Evolutionary conservation across 2,888 invertebrate genomes (phyloP).

Genomic region (Dryadula phaetusa): DNA sequence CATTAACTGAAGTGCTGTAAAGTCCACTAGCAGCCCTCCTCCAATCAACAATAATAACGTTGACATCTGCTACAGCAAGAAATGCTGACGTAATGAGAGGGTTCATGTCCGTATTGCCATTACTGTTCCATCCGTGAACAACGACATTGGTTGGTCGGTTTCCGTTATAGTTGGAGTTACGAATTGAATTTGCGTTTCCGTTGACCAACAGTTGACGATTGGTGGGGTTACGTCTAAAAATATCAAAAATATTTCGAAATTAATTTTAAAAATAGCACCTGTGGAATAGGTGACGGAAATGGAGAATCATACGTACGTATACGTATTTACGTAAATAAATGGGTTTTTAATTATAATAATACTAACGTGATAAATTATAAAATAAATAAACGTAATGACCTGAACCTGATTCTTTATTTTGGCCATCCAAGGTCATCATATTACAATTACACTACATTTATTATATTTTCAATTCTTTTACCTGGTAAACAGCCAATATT

Average conservation of each 20-base stretch:
- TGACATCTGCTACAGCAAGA: constrained; percentile 52
- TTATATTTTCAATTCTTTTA: constrained; percentile 23
- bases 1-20: constrained; percentile 55
- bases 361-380: no score
- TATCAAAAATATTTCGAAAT: background rate
- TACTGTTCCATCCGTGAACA: constrained; percentile 55
- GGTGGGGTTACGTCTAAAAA: constrained; percentile 54
- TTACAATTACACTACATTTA: no score
- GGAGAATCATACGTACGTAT: no score
- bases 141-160: constrained; percentile 50
- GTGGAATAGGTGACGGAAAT: no score
- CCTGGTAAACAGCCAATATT: constrained; percentile 55
- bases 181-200: constrained; percentile 54
- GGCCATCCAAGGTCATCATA: no score
- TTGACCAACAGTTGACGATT: constrained; percentile 53
- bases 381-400: no score
- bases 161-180: constrained; percentile 54
- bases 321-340: no score
- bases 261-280: no score
- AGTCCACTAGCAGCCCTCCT: constrained; percentile 52
- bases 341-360: no score
- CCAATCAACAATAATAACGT: constrained; percentile 72
- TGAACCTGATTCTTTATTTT: no score
- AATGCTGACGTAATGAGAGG: constrained; percentile 55
- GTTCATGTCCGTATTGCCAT: constrained; percentile 52